These are phyloP conservation scores for Heteromormyrus szaboi DNA, from an alignment of 2,797 vertebrate species.

Conservation along the genomic window DNA sequence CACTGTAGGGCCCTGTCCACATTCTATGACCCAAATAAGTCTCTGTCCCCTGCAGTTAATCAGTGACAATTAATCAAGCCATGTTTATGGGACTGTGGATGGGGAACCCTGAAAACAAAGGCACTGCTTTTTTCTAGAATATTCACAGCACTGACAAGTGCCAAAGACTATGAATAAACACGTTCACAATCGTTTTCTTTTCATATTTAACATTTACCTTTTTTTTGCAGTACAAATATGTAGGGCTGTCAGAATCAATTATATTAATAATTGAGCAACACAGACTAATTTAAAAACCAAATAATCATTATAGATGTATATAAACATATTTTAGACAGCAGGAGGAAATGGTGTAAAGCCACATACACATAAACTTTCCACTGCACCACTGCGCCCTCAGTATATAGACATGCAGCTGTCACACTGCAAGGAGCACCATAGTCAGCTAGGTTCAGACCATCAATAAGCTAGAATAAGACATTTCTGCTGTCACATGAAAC, in stretches of 20 bases:
- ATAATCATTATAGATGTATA: background rate
- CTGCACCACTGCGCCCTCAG: background rate
- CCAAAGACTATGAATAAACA: background rate
- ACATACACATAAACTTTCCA: background rate
- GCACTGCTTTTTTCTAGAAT: background rate
- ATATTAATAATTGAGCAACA: background rate
- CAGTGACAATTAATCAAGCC: background rate
- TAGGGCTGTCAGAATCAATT: background rate
- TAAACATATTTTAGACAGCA: background rate
- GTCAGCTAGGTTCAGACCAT: background rate
- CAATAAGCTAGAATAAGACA: background rate
- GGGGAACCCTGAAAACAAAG: background rate
- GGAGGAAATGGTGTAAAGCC: background rate
- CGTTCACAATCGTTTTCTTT: background rate
- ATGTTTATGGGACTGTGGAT: background rate
- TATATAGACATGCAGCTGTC: background rate
- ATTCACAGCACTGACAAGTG: background rate
- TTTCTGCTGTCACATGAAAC: background rate
- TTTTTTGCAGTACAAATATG: background rate
- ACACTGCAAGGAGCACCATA: background rate
- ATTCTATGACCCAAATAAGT: constrained; percentile 31
- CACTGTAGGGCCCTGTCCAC: constrained; percentile 7
- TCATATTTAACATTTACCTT: background rate
- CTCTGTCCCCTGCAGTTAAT: constrained; percentile 9
- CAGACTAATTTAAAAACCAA: background rate